These are phyloP conservation scores for Muscicapa adusta DNA, from an alignment of 2,113 vertebrate genomes.

Conservation along the genomic window DNA sequence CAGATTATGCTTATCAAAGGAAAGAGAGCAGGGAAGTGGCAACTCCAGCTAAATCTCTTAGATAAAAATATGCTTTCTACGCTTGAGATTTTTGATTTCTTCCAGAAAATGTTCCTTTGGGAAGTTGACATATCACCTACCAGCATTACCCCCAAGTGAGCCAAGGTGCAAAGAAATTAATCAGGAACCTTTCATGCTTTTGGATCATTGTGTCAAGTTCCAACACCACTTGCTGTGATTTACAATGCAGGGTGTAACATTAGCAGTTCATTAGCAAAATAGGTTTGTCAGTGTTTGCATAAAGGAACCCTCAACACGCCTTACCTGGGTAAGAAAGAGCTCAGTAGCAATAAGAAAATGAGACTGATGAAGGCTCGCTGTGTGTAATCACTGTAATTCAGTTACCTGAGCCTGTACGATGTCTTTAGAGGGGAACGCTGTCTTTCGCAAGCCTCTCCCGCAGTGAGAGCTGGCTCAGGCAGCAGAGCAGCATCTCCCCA, in stretches of 20 bases:
- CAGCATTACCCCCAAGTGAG: background rate
- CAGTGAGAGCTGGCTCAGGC: background rate
- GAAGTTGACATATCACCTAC: background rate
- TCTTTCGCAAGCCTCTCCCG: background rate
- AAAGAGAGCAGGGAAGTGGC: background rate
- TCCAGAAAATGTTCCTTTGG: background rate
- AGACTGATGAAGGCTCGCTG: background rate
- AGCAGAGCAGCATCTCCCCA: background rate
- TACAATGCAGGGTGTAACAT: background rate
- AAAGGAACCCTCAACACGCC: background rate
- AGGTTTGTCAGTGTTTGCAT: background rate
- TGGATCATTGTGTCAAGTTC: background rate
- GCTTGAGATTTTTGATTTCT: conserved; percentile 9
- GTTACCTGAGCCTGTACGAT: background rate
- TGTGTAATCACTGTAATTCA: background rate
- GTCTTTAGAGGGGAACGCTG: background rate
- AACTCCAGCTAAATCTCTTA: conserved; percentile 27
- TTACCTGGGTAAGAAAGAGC: background rate
- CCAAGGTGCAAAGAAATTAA: conserved; percentile 33
- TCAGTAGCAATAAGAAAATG: background rate
- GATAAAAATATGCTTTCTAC: background rate
- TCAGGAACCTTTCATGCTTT: background rate
- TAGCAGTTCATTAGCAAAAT: conserved; percentile 47
- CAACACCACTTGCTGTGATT: background rate
- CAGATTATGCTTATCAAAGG: conserved; percentile 37